These are phyloP conservation scores for Cercopithecus diana DNA, from an alignment of 2,797 vertebrate genomes.

Conservation along the genomic window DNA sequence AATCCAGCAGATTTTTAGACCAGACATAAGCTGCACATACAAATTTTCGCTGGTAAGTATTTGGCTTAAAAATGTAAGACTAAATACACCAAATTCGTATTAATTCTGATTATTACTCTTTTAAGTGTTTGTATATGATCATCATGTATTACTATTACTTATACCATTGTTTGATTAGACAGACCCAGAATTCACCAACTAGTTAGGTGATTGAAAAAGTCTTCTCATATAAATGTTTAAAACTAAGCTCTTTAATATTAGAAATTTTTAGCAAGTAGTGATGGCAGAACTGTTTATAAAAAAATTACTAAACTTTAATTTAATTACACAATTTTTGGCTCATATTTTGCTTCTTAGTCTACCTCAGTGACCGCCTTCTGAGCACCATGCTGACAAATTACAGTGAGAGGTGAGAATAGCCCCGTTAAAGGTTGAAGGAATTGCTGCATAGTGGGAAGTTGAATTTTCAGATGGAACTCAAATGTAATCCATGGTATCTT, in stretches of 20 bases:
- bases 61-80: conserved; percentile 27
- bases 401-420: not conserved
- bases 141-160: not conserved
- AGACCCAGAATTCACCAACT: not conserved
- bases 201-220: not conserved
- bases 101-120: not conserved
- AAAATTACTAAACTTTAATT: conserved; percentile 22
- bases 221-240: not conserved
- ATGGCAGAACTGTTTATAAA: not conserved
- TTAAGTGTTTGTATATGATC: not conserved
- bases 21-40: not conserved
- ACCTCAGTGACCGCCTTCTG: not conserved
- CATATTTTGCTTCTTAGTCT: not conserved
- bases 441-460: not conserved
- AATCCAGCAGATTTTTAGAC: not conserved
- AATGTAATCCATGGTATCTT: not conserved
- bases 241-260: not conserved
- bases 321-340: not conserved
- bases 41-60: not conserved
- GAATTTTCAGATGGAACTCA: conserved; percentile 14
- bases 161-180: not conserved
- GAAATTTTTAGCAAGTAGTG: not conserved
- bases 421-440: not conserved
- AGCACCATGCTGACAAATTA: not conserved
- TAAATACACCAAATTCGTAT: not conserved